Percentiles rank a stretch among this genome's conserved stretches.
These are phyloP conservation scores for Eupithecia exiguata DNA, from an alignment of 2,888 invertebrate species.

Conservation along the genomic window DNA sequence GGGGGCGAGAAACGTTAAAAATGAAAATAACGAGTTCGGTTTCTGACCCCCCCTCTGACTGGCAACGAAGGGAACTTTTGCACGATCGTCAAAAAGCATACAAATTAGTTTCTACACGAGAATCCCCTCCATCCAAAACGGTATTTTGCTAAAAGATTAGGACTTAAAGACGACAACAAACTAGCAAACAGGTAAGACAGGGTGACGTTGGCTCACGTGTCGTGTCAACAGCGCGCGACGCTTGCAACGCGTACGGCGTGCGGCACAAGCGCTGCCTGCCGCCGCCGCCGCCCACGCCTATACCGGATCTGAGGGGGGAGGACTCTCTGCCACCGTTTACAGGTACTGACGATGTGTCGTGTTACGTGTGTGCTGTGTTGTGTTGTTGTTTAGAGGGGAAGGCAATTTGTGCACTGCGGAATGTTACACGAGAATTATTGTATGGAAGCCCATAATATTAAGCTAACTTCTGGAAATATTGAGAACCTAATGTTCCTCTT, in stretches of 20 bases:
- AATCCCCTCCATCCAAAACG: not conserved
- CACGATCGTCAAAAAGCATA: not conserved
- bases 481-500: no score
- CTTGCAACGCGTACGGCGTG: constrained; percentile 93
- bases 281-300: constrained; percentile 91
- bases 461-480: not conserved
- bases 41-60: not conserved
- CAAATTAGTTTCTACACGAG: not conserved
- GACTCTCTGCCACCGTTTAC: constrained; percentile 71
- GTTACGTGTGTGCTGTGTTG: not conserved
- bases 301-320: constrained; percentile 93
- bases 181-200: constrained; percentile 36
- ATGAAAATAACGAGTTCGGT: not conserved
- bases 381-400: not conserved
- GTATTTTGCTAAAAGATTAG: not conserved
- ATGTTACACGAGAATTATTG: not conserved
- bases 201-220: constrained; percentile 39
- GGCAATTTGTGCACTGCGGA: not conserved
- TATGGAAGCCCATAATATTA: not conserved
- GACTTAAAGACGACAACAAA: not conserved
- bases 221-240: constrained; percentile 82
- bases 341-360: constrained; percentile 58
- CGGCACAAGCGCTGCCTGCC: constrained; percentile 92
- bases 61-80: not conserved
- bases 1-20: not conserved